Evolutionary conservation across 2,113 vertebrate genomes (phyloP).

Genomic region (Asarcornis scutulata): DNA sequence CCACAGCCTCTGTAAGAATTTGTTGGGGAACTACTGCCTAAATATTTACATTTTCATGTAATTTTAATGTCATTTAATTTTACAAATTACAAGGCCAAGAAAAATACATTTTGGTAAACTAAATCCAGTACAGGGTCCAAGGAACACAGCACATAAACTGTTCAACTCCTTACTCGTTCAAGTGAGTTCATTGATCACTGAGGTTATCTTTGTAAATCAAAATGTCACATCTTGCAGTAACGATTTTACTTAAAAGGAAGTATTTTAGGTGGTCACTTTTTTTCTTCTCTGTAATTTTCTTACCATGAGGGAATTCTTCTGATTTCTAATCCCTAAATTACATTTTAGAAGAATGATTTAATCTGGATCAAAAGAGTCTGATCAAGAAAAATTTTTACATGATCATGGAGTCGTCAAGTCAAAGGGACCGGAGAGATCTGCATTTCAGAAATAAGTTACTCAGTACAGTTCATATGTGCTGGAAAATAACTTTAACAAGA

Average conservation of each 20-base stretch:
- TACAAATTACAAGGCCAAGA: neutral
- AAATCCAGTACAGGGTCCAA: neutral
- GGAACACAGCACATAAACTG: neutral
- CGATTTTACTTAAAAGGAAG: neutral
- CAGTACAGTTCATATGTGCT: neutral
- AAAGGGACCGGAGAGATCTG: neutral
- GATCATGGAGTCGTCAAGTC: neutral
- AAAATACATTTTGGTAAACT: neutral
- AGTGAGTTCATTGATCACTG: too few species aligned
- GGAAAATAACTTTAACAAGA: neutral
- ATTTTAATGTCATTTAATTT: too few species aligned
- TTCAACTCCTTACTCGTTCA: neutral
- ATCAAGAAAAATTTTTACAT: neutral
- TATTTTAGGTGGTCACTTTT: neutral
- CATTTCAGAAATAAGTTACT: neutral
- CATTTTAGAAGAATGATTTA: neutral
- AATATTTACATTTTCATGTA: neutral
- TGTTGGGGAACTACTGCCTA: neutral
- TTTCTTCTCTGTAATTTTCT: neutral
- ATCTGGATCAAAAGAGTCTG: neutral
- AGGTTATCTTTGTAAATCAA: neutral
- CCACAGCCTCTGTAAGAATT: neutral
- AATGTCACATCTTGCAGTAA: neutral
- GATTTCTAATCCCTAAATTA: neutral
- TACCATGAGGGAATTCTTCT: too few species aligned